Evolutionary conservation across 2,888 invertebrate genomes (phyloP), one percentile per base, ranked within the genome.

Genomic region (Philereme transversata): DNA sequence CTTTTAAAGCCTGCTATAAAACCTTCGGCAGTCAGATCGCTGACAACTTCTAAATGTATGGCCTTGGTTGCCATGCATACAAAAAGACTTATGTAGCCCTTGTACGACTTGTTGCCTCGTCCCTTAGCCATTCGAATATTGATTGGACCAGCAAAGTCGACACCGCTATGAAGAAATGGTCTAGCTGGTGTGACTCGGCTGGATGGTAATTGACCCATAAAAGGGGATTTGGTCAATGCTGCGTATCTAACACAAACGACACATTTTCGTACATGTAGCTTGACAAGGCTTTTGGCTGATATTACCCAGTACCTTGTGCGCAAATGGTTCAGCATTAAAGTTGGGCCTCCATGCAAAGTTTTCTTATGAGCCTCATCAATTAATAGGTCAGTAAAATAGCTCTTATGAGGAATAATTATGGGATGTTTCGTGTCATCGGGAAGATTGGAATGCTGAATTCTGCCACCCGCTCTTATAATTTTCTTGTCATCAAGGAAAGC

Each of bases 11-110:
- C 74, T 4, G 70, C 69, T 4, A 74, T 11, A 60, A 75, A 75
- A 1, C 69, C 75, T 57, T 40, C 5, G 22, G 22, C 22, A 34
- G 76, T 70, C 3, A 79, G 60, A 8, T 75, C 74, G 0, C 67
- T 67, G 0, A 79, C 77, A 3, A 69, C 58, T 53, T 81, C 80
- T 0, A 80, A 45, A 53, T 78, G 78, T 5, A 76, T 57, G 0
- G 76, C 78, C 6, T 67, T 63, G 0, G 75, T 72, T 0, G 61
- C 58, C 67, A 75, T 64, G 9, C 55, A 55, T 3, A 55, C 35
- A 9, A 55, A 55, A 1, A 55, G 33, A 9, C 48, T 6, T 7
- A 52, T 73, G 74, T 65, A 68, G 0, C 68, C 68, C 38, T 69
- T 67, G 45, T 51, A 54, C 4, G 68, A 51, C 3, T 45, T n/a